Base-by-base conservation (phyloP, 2,797 vertebrate species). In the Esox lucius region DNA sequence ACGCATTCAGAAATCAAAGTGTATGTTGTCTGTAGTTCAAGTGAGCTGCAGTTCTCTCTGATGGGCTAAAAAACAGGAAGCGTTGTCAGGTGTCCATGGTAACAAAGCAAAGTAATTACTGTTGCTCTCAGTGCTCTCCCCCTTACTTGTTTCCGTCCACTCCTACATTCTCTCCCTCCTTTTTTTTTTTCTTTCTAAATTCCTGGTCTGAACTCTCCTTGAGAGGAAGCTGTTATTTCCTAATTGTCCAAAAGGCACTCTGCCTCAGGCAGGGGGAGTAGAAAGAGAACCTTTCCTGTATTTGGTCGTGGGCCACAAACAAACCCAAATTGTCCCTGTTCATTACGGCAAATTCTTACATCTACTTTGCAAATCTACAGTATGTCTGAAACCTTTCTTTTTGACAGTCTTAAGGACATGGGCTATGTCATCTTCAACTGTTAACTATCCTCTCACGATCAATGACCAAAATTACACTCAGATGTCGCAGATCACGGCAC, bases 31-130 rank as follows among this genome's bases (percentile, higher is more conserved):
- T 33, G 19, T 28, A 31, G 65, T 51, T 46, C 49, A 31, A 19
- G 51, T 16, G 22, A 49, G 7, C 77, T 81, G 78, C 77, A 84
- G 78, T 75, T 82, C 70, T 75, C 74, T 71, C 73, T 80, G 81
- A 71, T 74, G 75, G 71, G 89, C 91, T 90, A 88, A 92, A 90
- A 72, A 83, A 80, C 79, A 85, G 68, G 73, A 85, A 75, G 93
- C 92, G 92, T 95, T 95, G 91, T 91, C 91, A 89, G 87, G 95
- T 98, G 94, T 90, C 95, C 95, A 97, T 95, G 96, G 96, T 93
- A 96, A 98, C 95, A 69, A 91, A 91, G 92, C 91, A 68, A 94
- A 95, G 92, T 94, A 93, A 92, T 91, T 93, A 81, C 87, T 93
- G 86, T 91, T 88, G 90, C 87, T 92, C 92, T 92, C 87, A 90